Evolutionary conservation across 2,797 vertebrate genomes (phyloP).

Genomic region (Limnodromus scolopaceus): DNA sequence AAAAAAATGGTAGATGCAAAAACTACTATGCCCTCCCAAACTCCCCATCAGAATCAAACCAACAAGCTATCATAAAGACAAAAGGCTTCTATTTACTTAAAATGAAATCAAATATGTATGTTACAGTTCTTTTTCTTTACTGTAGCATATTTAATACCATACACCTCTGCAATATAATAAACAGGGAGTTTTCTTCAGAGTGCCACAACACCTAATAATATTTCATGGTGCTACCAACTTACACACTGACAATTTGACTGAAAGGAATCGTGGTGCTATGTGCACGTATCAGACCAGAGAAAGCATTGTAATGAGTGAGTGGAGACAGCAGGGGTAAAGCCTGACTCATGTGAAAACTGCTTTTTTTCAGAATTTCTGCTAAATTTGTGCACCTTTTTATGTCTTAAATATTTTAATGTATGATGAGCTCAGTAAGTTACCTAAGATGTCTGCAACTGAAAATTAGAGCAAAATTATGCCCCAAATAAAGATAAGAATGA

Average conservation of each 20-base stretch:
- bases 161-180: not conserved
- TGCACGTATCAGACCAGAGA: conserved; percentile 34
- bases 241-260: conserved; percentile 14
- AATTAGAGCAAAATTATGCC: conserved; percentile 68
- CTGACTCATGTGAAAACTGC: conserved; percentile 25
- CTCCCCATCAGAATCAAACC: not conserved
- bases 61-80: not conserved
- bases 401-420: conserved; percentile 29
- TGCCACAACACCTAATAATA: not conserved
- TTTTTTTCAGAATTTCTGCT: conserved; percentile 32
- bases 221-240: not conserved
- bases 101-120: not conserved
- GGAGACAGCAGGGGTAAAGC: conserved; percentile 5
- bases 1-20: not conserved
- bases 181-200: not conserved
- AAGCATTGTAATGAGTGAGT: conserved; percentile 38
- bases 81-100: conserved; percentile 17
- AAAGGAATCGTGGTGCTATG: conserved; percentile 33
- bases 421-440: conserved; percentile 55
- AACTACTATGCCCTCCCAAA: not conserved
- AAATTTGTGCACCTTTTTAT: not conserved
- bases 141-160: not conserved
- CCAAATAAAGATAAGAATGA: conserved; percentile 67
- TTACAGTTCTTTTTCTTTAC: not conserved
- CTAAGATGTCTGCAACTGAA: conserved; percentile 59